phyloP scores from a whole-genome alignment of 2,888 invertebrate species.

The Sinopyrophorus schimmeli region DNA sequence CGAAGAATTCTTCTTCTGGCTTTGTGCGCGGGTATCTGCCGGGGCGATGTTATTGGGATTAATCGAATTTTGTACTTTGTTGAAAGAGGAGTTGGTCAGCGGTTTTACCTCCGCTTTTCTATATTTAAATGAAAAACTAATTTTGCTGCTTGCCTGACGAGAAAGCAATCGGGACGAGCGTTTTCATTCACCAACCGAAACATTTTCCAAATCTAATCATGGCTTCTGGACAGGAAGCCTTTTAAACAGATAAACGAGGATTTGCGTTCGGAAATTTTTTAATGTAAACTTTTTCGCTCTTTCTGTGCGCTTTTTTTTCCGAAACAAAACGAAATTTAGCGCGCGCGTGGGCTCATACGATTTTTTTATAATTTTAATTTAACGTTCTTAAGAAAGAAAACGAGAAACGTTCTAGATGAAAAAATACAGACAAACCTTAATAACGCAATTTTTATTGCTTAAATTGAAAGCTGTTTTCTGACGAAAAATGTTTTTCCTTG shows the following conservation, averaged over 20 bases:
- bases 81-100: slow-evolving; percentile 42
- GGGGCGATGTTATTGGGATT: slow-evolving; percentile 48
- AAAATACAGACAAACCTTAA: too few relatives aligned
- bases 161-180: slow-evolving; percentile 13
- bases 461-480: too few relatives aligned
- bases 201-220: slow-evolving; percentile 15
- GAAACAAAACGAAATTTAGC: not conserved
- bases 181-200: too few relatives aligned
- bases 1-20: slow-evolving; percentile 45
- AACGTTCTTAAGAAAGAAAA: too few relatives aligned
- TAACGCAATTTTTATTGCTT: too few relatives aligned
- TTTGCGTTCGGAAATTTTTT: slow-evolving; percentile 10
- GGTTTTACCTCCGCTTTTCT: slow-evolving; percentile 30
- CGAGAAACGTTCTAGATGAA: too few relatives aligned
- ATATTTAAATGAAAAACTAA: slow-evolving; percentile 33
- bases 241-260: slow-evolving; percentile 14
- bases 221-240: slow-evolving; percentile 4
- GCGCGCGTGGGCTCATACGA: not conserved
- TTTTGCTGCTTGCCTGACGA: slow-evolving; percentile 15
- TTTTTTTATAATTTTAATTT: too few relatives aligned
- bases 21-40: slow-evolving; percentile 43
- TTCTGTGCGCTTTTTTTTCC: too few relatives aligned
- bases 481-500: too few relatives aligned
- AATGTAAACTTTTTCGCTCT: too few relatives aligned
- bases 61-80: slow-evolving; percentile 50